A percentile compares a stretch with the other conserved stretches of the same genome.
Conservation (phyloP, 2,113 vertebrate species). For the Conger conger region DNA sequence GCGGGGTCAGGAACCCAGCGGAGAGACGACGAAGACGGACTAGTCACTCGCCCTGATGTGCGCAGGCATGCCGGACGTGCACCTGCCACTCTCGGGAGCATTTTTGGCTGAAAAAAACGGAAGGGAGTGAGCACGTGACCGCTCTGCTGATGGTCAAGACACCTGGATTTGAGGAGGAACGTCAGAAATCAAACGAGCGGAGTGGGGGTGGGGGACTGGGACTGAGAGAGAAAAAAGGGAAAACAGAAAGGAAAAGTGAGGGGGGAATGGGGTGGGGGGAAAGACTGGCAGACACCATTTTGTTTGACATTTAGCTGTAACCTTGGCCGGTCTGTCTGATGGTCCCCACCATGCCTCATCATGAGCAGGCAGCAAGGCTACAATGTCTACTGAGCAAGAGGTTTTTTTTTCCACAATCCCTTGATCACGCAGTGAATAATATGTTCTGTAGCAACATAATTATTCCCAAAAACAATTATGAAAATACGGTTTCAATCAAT, state of each 20-base stretch:
- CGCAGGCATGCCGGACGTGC: background rate
- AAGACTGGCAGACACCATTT: background rate
- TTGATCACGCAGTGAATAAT: background rate
- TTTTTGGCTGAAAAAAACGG: background rate
- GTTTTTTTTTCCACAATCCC: background rate
- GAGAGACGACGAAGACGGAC: no score
- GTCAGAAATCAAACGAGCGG: background rate
- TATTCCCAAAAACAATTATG: background rate
- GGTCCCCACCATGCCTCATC: background rate
- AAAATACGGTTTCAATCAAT: background rate
- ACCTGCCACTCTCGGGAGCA: conserved; percentile 1
- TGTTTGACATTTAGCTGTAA: background rate
- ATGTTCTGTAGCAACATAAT: background rate
- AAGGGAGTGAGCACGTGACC: background rate
- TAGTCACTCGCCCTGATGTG: background rate
- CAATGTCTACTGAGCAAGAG: background rate
- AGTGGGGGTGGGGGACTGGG: background rate
- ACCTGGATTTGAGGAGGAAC: conserved; percentile 14
- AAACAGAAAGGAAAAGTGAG: conserved; percentile 24
- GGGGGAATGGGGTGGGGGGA: background rate
- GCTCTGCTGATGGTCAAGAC: conserved; percentile 9
- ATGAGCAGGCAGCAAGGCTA: background rate
- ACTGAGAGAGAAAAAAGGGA: background rate
- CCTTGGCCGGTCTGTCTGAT: background rate
- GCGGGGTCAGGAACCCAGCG: no score